Conservation (phyloP, 2,888 invertebrate species). For the Ferdinandea cuprea region DNA sequence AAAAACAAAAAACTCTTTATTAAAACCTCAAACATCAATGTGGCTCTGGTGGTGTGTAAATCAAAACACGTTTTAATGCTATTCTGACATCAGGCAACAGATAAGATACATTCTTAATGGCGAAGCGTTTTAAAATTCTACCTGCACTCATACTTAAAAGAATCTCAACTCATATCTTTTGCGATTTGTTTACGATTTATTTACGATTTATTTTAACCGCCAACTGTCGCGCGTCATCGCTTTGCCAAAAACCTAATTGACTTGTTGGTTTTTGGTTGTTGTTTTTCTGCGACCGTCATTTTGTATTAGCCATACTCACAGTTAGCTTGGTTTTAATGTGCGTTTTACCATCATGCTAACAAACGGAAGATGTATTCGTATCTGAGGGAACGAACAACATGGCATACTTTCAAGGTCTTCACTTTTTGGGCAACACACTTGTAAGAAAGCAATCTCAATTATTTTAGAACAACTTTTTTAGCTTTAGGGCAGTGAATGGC, state of each 20-base stretch:
- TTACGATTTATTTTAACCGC: slow-evolving; percentile 28
- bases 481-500: slow-evolving; percentile 23
- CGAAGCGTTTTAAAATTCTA: slow-evolving; percentile 41
- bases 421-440: neutral
- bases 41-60: slow-evolving; percentile 1
- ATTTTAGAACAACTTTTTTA: slow-evolving; percentile 35
- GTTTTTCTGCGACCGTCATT: slow-evolving; percentile 4
- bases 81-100: neutral
- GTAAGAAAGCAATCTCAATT: slow-evolving; percentile 40
- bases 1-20: slow-evolving; percentile 20
- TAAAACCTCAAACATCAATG: slow-evolving; percentile 10
- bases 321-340: slow-evolving; percentile 29
- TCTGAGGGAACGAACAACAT: neutral
- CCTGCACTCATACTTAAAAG: neutral
- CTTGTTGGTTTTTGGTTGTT: neutral
- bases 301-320: slow-evolving; percentile 13
- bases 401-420: slow-evolving; percentile 30
- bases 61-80: slow-evolving; percentile 24
- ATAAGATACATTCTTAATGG: slow-evolving; percentile 14
- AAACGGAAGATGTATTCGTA: slow-evolving; percentile 11
- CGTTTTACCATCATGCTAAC: slow-evolving; percentile 3
- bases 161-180: slow-evolving; percentile 14
- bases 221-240: slow-evolving; percentile 1
- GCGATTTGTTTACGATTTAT: slow-evolving; percentile 48
- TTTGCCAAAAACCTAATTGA: slow-evolving; percentile 50